phyloP scores from a whole-genome alignment of 2,797 vertebrate species.

The Strix occidentalis region DNA sequence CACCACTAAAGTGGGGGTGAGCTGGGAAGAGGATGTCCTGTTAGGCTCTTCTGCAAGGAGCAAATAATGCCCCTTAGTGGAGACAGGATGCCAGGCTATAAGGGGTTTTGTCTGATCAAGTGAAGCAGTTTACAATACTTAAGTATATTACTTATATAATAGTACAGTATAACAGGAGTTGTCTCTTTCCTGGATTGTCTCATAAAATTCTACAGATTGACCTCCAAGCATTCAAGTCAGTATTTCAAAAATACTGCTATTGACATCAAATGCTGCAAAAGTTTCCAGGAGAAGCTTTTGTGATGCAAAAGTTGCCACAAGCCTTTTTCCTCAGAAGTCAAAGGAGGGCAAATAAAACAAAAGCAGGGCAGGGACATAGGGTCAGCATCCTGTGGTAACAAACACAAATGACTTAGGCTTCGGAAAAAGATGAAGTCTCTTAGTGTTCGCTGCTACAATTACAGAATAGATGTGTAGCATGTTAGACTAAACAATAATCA shows the following conservation, averaged over 20 bases:
- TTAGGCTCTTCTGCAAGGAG: background rate
- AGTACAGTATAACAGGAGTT: background rate
- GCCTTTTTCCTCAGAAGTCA: background rate
- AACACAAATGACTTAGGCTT: background rate
- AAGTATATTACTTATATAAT: background rate
- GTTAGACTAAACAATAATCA: background rate
- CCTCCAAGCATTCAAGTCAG: background rate
- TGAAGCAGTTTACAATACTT: background rate
- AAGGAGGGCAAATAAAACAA: background rate
- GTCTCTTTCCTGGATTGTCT: background rate
- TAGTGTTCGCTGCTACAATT: background rate
- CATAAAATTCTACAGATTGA: background rate
- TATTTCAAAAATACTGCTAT: background rate
- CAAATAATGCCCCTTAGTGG: background rate
- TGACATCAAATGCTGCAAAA: background rate
- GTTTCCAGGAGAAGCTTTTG: background rate
- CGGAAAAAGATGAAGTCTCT: background rate
- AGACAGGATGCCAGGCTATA: background rate
- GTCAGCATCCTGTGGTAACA: background rate
- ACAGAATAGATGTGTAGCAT: background rate
- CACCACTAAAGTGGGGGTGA: background rate
- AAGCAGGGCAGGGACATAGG: background rate
- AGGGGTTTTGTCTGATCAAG: background rate
- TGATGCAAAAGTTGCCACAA: background rate
- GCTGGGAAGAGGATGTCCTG: background rate